Evolutionary conservation across 2,113 vertebrate species (phyloP), one percentile per base, ranked within the genome.

Genomic region (Ciconia maguari): DNA sequence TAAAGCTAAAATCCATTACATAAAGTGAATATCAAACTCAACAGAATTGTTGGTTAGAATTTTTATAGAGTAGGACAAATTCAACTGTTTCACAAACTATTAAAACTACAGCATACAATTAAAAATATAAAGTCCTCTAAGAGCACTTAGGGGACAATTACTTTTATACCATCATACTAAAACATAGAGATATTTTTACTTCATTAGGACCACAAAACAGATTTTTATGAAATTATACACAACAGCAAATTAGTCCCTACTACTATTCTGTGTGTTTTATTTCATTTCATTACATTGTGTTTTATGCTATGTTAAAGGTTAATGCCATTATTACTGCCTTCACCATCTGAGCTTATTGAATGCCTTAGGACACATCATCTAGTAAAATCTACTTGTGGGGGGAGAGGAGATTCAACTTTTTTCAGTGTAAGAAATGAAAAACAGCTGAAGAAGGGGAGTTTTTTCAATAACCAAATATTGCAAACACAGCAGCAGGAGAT

Each of bases 271-370:
- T 76, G 52, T 66, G 12, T 22, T 81, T 92, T 44, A 87, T 91
- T 90, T 96, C 7, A 66, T 89, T 93, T 93, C 7, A 87, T 87
- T 93, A 62, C 36, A 13, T 1, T 72, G 46, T 32, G 8, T 83
- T 95, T 95, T 83, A 92, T 87, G n/a, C 26, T 55, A 17, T 58
- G 74, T 74, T 95, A 92, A 94, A 95, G 69, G 90, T 95, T 94
- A 94, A 79, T 66, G 26, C 14, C 26, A 69, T 44, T 66, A 87
- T 89, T 96, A 91, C 57, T 83, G 19, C 24, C 58, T 96, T 93
- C 44, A 71, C n/a, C 22, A 19, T 76, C 36, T 54, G 72, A 91
- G 30, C 91, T 95, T 96, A 95, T 95, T 92, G 91, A 97, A 96
- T 94, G 79, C 89, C 74, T 77, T 86, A 93, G 83, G 94, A 94